Percentiles rank a stretch among this genome's conserved stretches.
phyloP scores from a whole-genome alignment of 2,888 invertebrate genomes.

The Campoplex capitator region DNA sequence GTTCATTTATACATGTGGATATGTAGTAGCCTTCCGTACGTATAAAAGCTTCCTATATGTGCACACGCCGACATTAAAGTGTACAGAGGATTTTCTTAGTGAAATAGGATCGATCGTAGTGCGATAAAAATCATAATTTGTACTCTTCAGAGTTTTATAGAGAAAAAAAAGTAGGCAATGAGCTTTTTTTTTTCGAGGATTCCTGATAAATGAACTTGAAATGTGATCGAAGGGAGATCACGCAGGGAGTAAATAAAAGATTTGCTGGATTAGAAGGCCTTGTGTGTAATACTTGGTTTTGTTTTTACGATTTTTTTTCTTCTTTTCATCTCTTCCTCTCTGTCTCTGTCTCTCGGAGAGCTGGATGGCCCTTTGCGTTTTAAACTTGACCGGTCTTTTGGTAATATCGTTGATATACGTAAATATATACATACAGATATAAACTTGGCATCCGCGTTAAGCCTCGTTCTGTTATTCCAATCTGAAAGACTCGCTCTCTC shows the following conservation, averaged over 20 bases:
- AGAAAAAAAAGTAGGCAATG: not conserved
- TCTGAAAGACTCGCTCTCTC: slow-evolving; percentile 24
- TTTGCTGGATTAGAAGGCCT: not conserved
- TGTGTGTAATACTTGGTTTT: not conserved
- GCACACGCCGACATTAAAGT: not conserved
- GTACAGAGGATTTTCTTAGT: not conserved
- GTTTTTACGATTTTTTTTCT: slow-evolving; percentile 27
- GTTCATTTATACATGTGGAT: not conserved
- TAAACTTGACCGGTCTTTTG: slow-evolving; percentile 26
- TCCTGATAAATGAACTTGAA: too few species aligned
- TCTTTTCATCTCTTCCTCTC: not conserved
- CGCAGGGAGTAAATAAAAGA: not conserved
- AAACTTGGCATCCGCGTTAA: slow-evolving; percentile 7
- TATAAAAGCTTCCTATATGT: not conserved
- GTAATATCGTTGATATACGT: slow-evolving; percentile 23
- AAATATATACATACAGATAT: slow-evolving; percentile 3
- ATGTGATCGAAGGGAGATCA: too few species aligned
- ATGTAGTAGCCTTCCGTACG: not conserved
- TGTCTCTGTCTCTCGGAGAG: slow-evolving; percentile 10
- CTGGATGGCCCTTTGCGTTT: slow-evolving; percentile 35
- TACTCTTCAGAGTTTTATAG: not conserved
- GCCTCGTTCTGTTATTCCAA: slow-evolving; percentile 28
- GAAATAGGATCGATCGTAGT: not conserved
- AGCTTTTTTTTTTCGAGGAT: not conserved
- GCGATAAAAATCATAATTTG: not conserved